phyloP scores from a whole-genome alignment of 2,113 vertebrate genomes.

The Thermophis baileyi region DNA sequence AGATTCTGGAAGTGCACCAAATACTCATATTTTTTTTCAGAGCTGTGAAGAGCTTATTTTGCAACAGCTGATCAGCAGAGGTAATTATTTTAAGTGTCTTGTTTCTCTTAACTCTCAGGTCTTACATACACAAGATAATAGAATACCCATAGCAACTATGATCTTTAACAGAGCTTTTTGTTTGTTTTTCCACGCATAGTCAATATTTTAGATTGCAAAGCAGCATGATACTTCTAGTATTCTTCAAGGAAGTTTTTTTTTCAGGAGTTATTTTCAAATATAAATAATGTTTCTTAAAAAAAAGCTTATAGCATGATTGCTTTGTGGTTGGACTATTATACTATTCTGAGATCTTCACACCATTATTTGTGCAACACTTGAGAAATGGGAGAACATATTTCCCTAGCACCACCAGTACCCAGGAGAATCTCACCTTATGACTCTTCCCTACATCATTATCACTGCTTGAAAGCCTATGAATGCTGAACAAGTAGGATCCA shows the following conservation, averaged over 20 bases:
- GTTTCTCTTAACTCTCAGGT: neutral
- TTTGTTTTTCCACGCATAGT: neutral
- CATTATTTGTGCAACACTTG: neutral
- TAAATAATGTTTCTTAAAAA: neutral
- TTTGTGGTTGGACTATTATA: neutral
- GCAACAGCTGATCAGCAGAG: conserved; percentile 14
- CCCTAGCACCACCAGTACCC: neutral
- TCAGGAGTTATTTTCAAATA: neutral
- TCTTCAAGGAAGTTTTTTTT: neutral
- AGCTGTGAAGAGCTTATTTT: neutral
- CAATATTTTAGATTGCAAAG: conserved; percentile 14
- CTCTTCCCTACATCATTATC: neutral
- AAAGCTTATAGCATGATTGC: neutral
- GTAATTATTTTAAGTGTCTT: neutral
- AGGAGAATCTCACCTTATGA: neutral
- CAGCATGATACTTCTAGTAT: conserved; percentile 4
- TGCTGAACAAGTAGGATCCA: neutral
- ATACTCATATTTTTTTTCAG: neutral
- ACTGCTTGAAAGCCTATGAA: neutral
- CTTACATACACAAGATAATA: conserved; percentile 10
- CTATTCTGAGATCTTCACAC: neutral
- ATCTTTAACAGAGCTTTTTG: neutral
- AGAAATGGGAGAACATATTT: neutral
- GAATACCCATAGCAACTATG: conserved; percentile 3
- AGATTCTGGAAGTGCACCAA: neutral